Conservation (phyloP, 2,888 invertebrate genomes). For the Apamea anceps region DNA sequence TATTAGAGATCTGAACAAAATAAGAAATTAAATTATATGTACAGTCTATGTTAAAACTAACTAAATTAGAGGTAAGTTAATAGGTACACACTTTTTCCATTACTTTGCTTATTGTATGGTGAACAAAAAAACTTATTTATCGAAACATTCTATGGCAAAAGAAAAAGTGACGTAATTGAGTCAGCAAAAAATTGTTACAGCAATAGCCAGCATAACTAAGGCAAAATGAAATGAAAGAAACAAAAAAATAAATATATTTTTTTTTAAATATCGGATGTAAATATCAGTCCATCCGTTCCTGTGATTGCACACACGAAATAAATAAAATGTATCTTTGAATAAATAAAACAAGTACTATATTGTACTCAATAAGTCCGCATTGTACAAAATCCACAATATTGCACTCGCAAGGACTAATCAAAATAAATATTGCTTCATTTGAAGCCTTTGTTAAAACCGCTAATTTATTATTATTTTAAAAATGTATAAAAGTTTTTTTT, state of each 20-base stretch:
- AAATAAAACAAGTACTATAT: constrained; percentile 80
- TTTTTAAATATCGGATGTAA: constrained; percentile 79
- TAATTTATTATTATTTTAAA: constrained; percentile 65
- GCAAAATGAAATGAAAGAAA: constrained; percentile 69
- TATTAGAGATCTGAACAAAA: constrained; percentile 91
- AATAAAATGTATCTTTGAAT: constrained; percentile 73
- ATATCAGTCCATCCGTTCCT: constrained; percentile 87
- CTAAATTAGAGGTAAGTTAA: constrained; percentile 90
- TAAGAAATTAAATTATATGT: constrained; percentile 91
- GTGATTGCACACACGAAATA: constrained; percentile 82
- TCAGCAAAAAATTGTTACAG: constrained; percentile 76
- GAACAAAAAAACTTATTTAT: constrained; percentile 73
- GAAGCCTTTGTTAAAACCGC: constrained; percentile 69
- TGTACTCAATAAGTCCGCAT: constrained; percentile 70
- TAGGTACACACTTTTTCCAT: constrained; percentile 89
- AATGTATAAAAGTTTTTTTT: constrained; percentile 68
- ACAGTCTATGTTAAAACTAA: constrained; percentile 91
- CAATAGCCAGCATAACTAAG: constrained; percentile 75
- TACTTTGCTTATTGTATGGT: constrained; percentile 86
- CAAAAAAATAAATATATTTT: constrained; percentile 70
- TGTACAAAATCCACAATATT: constrained; percentile 69
- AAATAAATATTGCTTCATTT: constrained; percentile 71
- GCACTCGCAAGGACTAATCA: constrained; percentile 67
- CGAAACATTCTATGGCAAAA: constrained; percentile 74
- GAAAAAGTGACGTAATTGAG: constrained; percentile 73